phyloP scores from a whole-genome alignment of 2,888 invertebrate genomes.

The Trileptium ribeirensis region DNA sequence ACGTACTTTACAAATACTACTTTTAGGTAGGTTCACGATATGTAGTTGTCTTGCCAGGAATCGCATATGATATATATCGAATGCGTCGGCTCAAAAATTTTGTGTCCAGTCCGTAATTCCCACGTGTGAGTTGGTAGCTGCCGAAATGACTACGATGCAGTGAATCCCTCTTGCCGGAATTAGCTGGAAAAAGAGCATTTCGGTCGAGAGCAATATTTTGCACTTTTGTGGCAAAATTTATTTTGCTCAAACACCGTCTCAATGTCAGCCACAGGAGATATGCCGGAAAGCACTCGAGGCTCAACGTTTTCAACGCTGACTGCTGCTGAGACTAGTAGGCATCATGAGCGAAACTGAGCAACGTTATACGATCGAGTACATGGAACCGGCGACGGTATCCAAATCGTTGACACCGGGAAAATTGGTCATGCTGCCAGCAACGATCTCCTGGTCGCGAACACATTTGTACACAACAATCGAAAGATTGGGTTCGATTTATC shows the following conservation, averaged over 20 bases:
- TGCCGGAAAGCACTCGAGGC: background rate
- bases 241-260: background rate
- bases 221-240: background rate
- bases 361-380: background rate
- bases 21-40: too few species aligned
- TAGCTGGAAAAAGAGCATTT: too few species aligned
- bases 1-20: too few species aligned
- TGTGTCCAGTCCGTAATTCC: too few species aligned
- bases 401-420: background rate
- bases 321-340: background rate
- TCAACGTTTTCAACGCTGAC: background rate
- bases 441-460: slow-evolving; percentile 87
- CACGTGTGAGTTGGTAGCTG: too few species aligned
- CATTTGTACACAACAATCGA: slow-evolving; percentile 70
- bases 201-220: too few species aligned
- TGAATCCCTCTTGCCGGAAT: too few species aligned
- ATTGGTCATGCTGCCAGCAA: slow-evolving; percentile 96
- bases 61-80: too few species aligned
- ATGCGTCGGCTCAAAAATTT: too few species aligned
- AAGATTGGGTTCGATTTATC: slow-evolving; percentile 72
- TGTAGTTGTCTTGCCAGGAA: too few species aligned
- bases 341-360: background rate
- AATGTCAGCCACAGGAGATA: background rate
- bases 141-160: too few species aligned
- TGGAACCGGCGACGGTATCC: background rate